Evolutionary conservation across 2,888 invertebrate species (phyloP).

Genomic region (Mythimna lalbum): DNA sequence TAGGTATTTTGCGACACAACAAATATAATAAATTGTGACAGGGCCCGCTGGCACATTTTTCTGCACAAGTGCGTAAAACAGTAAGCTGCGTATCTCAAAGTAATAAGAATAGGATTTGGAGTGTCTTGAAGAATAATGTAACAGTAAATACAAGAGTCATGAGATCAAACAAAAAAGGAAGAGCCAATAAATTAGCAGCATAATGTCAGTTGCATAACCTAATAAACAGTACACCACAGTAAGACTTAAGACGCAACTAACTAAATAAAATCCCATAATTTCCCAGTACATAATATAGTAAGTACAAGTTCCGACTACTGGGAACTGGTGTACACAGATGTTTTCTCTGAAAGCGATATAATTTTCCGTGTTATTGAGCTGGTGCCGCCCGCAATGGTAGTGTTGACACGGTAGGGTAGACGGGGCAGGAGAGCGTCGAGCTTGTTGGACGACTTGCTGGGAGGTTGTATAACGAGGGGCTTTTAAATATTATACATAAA

Average conservation of each 20-base stretch:
- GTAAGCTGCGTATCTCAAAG: too few relatives aligned
- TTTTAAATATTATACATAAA: too few relatives aligned
- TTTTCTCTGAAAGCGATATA: conserved; percentile 66
- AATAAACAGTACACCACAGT: neutral
- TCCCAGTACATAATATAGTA: conserved; percentile 14
- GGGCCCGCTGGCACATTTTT: too few relatives aligned
- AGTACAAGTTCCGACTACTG: conserved; percentile 12
- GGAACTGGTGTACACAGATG: conserved; percentile 62
- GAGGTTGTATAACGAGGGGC: too few relatives aligned
- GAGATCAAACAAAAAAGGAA: neutral
- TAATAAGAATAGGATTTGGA: too few relatives aligned
- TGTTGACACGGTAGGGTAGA: conserved; percentile 63
- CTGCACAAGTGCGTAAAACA: too few relatives aligned
- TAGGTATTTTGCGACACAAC: too few relatives aligned
- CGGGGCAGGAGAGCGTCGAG: conserved; percentile 10
- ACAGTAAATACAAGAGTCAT: too few relatives aligned
- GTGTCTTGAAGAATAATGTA: too few relatives aligned
- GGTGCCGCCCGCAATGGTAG: conserved; percentile 60
- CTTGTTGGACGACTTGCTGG: neutral
- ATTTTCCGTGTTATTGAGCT: conserved; percentile 74
- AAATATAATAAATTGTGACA: too few relatives aligned
- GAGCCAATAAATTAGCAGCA: neutral
- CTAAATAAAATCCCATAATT: conserved; percentile 24
- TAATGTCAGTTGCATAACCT: neutral
- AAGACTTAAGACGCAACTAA: neutral